These are phyloP conservation scores for Marasmarcha lunaedactyla DNA, from an alignment of 2,888 invertebrate genomes.

Conservation along the genomic window DNA sequence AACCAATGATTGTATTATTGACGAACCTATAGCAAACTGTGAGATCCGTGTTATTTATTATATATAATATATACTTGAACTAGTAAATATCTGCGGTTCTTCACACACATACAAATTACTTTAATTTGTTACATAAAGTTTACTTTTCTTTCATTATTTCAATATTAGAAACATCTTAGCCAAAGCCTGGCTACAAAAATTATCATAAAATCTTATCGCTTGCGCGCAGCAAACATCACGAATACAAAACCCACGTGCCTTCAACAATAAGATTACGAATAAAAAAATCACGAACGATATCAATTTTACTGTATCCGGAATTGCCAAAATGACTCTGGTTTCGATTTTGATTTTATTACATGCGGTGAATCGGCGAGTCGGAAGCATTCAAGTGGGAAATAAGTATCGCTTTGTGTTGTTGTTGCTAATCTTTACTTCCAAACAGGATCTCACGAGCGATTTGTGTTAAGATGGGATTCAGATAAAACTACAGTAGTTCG, in stretches of 20 bases:
- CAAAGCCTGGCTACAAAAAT: too few species aligned
- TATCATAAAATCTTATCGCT: conserved; percentile 28
- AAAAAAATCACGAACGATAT: conserved; percentile 35
- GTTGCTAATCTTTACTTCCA: conserved; percentile 33
- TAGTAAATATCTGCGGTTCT: neutral
- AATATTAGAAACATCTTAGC: too few species aligned
- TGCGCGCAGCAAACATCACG: conserved; percentile 48
- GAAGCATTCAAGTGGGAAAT: conserved; percentile 34
- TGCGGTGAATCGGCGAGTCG: conserved; percentile 32
- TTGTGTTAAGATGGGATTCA: too few species aligned
- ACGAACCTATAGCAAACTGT: too few species aligned
- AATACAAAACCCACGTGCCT: conserved; percentile 56
- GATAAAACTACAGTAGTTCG: too few species aligned
- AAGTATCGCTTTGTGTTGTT: conserved; percentile 18
- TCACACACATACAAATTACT: neutral
- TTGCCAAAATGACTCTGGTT: conserved; percentile 24
- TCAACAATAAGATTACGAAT: conserved; percentile 44
- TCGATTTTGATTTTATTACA: conserved; percentile 2
- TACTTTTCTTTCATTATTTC: too few species aligned
- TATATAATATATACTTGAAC: neutral
- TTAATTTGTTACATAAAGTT: neutral
- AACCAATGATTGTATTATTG: too few species aligned
- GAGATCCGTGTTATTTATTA: neutral
- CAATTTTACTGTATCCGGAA: conserved; percentile 49
- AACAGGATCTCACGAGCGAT: conserved; percentile 25